Evolutionary conservation across 2,888 invertebrate species (phyloP), one percentile per base, ranked within the genome.

Genomic region (Tuberolachnus salignus): DNA sequence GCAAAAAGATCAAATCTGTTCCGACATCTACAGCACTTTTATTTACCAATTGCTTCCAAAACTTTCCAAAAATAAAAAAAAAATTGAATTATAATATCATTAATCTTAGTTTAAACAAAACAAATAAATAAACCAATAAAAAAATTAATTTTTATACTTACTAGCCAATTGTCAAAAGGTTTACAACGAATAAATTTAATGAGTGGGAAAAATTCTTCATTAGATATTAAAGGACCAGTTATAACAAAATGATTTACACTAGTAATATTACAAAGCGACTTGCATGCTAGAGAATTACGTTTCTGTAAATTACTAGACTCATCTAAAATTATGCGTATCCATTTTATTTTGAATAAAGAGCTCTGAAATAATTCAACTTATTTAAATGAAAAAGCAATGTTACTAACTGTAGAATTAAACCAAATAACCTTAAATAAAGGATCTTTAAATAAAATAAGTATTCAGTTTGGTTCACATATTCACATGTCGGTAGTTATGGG

Each of bases 171-270:
- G 84, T 96, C 93, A 85, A 98, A 97, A 0, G 98, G 98, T 11
- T 91, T 88, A 84, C 94, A 94, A 14, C 90, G 87, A 11, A 98
- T 86, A 85, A 96, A 98, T 85, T 95, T 93, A 16, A 94, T 85
- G 63, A 94, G 86, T 0, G 93, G 89, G 86, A 90, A 94, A 51
- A 94, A 87, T 84, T 95, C 92, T 85, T 94, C 93, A 85, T 98
- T 98, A 84, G 98, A 97, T 59, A 98, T 92, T 0, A 98, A 98
- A 0, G 97, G 97, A 42, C 98, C 98, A 0, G 97, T 96, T 21
- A 98, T 88, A 0, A 91, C 92, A 94, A 94, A 95, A 16, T 95
- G 90, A 1, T 89, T 87, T 80, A 86, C 88, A 10, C 90, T 90
- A 0, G 85, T 83, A 66, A 95, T 85, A 2, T 87, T 86, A 84